Evolutionary conservation across 2,113 vertebrate species (phyloP).

Genomic region (Falco punctatus): DNA sequence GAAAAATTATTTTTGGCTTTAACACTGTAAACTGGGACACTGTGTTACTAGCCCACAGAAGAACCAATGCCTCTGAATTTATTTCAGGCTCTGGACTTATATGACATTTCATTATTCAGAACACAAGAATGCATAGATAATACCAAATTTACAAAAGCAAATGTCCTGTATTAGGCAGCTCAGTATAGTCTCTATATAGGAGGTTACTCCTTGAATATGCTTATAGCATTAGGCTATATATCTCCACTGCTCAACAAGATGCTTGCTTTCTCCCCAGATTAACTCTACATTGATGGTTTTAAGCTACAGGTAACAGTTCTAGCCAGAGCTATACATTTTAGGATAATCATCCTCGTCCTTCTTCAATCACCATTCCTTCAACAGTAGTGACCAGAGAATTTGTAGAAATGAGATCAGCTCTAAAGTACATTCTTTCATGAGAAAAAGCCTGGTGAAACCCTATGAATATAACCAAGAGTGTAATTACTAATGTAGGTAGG

Average conservation of each 20-base stretch:
- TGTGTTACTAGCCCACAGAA: background rate
- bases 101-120: background rate
- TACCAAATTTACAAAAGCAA: background rate
- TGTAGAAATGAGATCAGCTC: background rate
- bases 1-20: background rate
- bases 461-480: background rate
- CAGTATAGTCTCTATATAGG: background rate
- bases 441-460: background rate
- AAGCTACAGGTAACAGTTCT: background rate
- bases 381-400: background rate
- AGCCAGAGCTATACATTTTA: background rate
- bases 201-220: background rate
- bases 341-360: background rate
- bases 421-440: background rate
- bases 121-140: background rate
- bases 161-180: background rate
- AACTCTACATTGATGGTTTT: background rate
- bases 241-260: background rate
- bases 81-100: background rate
- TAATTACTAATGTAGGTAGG: background rate
- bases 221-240: background rate
- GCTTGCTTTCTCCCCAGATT: background rate
- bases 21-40: background rate
- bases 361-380: background rate
- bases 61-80: background rate